Conservation (phyloP, 2,888 invertebrate species). For the Frankliniella intonsa region DNA sequence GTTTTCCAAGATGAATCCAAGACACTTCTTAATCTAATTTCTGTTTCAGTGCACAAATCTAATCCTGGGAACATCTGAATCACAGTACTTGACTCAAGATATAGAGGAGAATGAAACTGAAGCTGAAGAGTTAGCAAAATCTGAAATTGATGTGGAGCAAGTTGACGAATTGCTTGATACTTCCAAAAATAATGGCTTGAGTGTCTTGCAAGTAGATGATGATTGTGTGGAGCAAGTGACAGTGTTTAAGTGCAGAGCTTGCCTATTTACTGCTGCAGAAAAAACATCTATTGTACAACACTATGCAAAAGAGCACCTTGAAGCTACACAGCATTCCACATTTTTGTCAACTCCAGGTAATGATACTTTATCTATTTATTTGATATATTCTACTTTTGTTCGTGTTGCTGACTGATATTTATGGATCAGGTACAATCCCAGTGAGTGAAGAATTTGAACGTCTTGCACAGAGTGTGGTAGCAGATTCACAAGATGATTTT, state of each 20-base stretch:
- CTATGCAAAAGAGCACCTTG: background rate
- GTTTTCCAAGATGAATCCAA: background rate
- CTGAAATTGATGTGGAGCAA: background rate
- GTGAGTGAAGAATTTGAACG: conserved; percentile 12
- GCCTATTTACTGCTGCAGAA: background rate
- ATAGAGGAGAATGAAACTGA: background rate
- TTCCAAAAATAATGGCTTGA: background rate
- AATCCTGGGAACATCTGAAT: background rate
- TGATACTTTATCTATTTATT: background rate
- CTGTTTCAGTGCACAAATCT: background rate
- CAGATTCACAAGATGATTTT: background rate
- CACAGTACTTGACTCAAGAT: background rate
- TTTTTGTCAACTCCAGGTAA: background rate
- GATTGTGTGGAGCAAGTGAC: background rate
- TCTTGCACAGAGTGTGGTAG: background rate
- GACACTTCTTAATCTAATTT: background rate
- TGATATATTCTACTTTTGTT: background rate
- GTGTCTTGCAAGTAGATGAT: background rate
- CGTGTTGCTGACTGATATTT: background rate
- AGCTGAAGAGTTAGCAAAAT: background rate
- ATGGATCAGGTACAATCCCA: background rate
- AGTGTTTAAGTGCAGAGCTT: conserved; percentile 9
- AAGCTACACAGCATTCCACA: background rate
- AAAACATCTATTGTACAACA: background rate
- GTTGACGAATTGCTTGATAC: background rate